phyloP scores from a whole-genome alignment of 92 coral and sea anemone genomes.

The Palythoa caribaeorum region DNA sequence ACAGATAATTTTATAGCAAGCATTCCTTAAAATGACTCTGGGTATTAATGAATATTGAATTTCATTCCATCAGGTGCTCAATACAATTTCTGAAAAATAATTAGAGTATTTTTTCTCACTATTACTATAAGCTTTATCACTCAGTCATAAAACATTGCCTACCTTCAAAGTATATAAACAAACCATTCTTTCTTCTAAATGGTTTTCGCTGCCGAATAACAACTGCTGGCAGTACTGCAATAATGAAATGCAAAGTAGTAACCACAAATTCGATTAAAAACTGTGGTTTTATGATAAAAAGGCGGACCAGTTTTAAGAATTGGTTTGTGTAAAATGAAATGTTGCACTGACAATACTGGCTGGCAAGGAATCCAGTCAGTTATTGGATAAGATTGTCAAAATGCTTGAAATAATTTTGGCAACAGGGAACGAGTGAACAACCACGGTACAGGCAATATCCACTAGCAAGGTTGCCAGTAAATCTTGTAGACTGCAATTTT shows the following conservation, averaged over 20 bases:
- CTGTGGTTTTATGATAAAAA: not conserved
- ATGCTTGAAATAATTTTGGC: slow-evolving; percentile 31
- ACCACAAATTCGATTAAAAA: not conserved
- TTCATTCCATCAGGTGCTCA: too few species aligned
- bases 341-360: slow-evolving; percentile 40
- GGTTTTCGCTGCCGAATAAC: slow-evolving; percentile 98
- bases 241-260: not conserved
- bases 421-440: slow-evolving; percentile 44
- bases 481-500: not conserved
- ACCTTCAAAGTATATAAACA: slow-evolving; percentile 99
- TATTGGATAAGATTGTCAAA: not conserved
- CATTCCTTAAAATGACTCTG: too few species aligned
- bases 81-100: too few species aligned
- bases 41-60: too few species aligned
- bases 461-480: slow-evolving; percentile 38
- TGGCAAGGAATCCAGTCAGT: slow-evolving; percentile 37
- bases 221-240: slow-evolving; percentile 97
- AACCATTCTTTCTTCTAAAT: slow-evolving; percentile 96
- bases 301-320: not conserved
- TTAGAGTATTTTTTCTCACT: too few species aligned
- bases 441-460: slow-evolving; percentile 28
- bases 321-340: not conserved
- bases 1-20: too few species aligned
- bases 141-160: not conserved
- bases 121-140: too few species aligned